Evolutionary conservation across 2,113 vertebrate genomes (phyloP), one percentile per base, ranked within the genome.

Genomic region (Odocoileus hemionus): DNA sequence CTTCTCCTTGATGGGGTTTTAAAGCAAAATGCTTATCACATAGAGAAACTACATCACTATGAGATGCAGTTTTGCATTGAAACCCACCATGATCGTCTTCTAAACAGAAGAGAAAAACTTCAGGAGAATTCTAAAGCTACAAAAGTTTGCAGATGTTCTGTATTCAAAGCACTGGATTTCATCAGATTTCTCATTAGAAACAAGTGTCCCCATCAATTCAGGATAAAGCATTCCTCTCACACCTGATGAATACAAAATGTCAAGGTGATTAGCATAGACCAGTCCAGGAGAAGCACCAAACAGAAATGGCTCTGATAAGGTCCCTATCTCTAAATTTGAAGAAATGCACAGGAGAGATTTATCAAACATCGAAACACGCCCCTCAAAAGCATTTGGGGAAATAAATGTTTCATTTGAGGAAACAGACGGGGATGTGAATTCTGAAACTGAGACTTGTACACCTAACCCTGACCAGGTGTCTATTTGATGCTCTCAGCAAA

Each of bases 101-200:
- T 57, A 50, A 74, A 70, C 10, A 86, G 78, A 82, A 78, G 70
- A 50, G 30, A 47, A 36, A 55, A 79, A 86, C 47, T 87, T 64
- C 28, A 36, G 47, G 80, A 54, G 45, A 86, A 92, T 50, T 54
- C 55, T 7, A 61, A 61, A 78, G 80, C 79, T 54, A 50, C 61
- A 39, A 6, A 96, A 86, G 95, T 93, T 80, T 67, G 67, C 50
- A 50, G 52, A 85, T 83, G 89, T 85, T 97, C 96, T 88, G 93
- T 91, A 96, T 95, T 97, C 97, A 93, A 91, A 97, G 96, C 97
- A 70, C 82, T 79, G 55, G 82, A 80, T 83, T 89, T 83, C 96
- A 97, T 86, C 93, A 91, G 94, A 91, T 90, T 94, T 96, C 96
- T 97, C 97, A 97, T 97, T 98, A 97, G 94, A 96, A 94, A 95